These are phyloP conservation scores for Morphnarchus princeps DNA, from an alignment of 2,113 vertebrate species.

Conservation along the genomic window DNA sequence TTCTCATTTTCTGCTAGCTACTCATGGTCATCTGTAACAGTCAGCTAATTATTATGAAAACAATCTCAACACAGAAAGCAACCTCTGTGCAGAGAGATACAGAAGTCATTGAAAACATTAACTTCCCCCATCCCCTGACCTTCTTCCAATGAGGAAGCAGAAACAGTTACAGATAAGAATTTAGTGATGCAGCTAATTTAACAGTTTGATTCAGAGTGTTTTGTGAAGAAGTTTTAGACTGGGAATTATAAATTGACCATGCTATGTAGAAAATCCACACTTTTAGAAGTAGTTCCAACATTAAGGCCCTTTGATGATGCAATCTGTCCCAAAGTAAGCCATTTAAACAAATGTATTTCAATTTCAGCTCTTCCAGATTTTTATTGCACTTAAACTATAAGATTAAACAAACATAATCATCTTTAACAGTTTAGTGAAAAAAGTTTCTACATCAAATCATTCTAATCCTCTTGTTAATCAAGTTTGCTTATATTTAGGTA, in stretches of 20 bases:
- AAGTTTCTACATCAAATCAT: background rate
- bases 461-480: background rate
- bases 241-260: background rate
- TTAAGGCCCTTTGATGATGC: background rate
- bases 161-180: background rate
- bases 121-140: background rate
- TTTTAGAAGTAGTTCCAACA: background rate
- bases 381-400: background rate
- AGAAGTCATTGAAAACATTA: background rate
- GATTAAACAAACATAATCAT: background rate
- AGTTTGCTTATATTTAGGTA: background rate
- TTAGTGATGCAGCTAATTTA: background rate
- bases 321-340: background rate
- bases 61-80: background rate
- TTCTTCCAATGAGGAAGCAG: background rate
- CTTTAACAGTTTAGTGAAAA: background rate
- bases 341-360: background rate
- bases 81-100: background rate
- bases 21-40: background rate
- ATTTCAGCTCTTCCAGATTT: background rate
- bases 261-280: background rate
- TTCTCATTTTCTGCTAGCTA: background rate
- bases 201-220: background rate
- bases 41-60: background rate
- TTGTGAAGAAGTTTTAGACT: background rate